Evolutionary conservation across 2,888 invertebrate genomes (phyloP), one percentile per base, ranked within the genome.

Genomic region (Drosophila anomalata): DNA sequence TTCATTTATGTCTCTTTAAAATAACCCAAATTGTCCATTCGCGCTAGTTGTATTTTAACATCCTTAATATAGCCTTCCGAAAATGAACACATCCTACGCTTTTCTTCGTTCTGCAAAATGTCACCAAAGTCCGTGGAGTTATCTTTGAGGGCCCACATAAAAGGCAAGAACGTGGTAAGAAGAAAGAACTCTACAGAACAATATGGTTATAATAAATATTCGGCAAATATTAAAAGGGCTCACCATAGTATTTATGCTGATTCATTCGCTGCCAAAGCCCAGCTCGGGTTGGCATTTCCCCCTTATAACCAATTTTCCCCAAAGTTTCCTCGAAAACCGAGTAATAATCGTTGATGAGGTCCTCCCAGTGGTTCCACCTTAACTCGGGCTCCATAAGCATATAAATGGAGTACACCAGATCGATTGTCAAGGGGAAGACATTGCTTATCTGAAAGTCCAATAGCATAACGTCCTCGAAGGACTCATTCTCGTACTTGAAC

Each of bases 391-490:
- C 60, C 52, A 89, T 5, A n/a, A 90, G 44, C 78, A 80, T 75
- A 26, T 79, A 88, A 0, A 80, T 73, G 0, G 89, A 76, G 41
- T 84, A 89, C 1, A 84, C 50, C 2, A 89, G 36, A 54, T 90
- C 90, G 12, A 54, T 39, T 6, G 67, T 63, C 29, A 78, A 69
- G 0, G 90, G 80, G 0, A 80, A 89, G 26, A 81, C 60, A 44
- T 75, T 76, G 26, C 80, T 66, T 22, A 83, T 68, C 61, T 90
- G 89, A 17, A 78, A 90, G 54, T 90, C 90, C 12, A 89, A 42
- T n/a, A 89, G 56, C 83, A 89, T 75, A 8, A 77, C 74, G 20
- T 89, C 88, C 26, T 75, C 62, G 0, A 82, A 17, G 3, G 53
- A 26, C 2, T 60, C 76, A 11, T 67, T 42, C 20, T 58, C 42